Base-by-base conservation (phyloP, 92 coral and sea anemone genomes). In the Chrysogorgia sp. region DNA sequence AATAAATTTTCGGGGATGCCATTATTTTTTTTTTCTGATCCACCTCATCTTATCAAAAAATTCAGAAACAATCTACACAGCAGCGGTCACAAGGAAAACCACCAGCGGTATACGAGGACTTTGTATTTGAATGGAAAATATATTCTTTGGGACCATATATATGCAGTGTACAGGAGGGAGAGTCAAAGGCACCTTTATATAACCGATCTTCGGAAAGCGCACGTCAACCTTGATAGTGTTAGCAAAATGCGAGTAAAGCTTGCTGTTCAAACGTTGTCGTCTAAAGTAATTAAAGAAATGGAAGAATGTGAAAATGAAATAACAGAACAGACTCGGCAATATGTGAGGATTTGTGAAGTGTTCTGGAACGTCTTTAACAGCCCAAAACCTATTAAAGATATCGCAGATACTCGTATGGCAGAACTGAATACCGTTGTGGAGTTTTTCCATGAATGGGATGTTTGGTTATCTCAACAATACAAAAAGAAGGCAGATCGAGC, bases 181-280 rank as follows among this genome's bases (percentile, higher is more conserved):
- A 56, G 34, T 19, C 67, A 52, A 28, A 49, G 84, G 21, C 74
- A 71, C 56, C 84, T 80, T 9, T 80, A 66, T 53, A 49, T 48
- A 13, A 80, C 77, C 5, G 67, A 45, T 35, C 41, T 67, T 19
- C 31, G 84, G 34, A 80, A 50, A 40, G 67, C 84, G 7, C 84
- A 80, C 26, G 47, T 67, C 21, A 34, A 67, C n/a, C 62, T 81
- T 43, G 79, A 81, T 67, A 81, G 67, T 20, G 32, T 69, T 2
- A 81, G 71, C 30, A 81, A 81, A 32, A 69, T 56, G 83, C 24
- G 75, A 30, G 83, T 78, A 23, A 78, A 78, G 31, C 74, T 78
- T 30, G 83, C 83, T 14, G 79, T 70, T 22, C 56, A 69, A 26
- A 81, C 85, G 2, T 22, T 79, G 45, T 79, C 77, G 25, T 10